phyloP scores from a whole-genome alignment of 2,113 vertebrate species.

The Atrichornis clamosus region DNA sequence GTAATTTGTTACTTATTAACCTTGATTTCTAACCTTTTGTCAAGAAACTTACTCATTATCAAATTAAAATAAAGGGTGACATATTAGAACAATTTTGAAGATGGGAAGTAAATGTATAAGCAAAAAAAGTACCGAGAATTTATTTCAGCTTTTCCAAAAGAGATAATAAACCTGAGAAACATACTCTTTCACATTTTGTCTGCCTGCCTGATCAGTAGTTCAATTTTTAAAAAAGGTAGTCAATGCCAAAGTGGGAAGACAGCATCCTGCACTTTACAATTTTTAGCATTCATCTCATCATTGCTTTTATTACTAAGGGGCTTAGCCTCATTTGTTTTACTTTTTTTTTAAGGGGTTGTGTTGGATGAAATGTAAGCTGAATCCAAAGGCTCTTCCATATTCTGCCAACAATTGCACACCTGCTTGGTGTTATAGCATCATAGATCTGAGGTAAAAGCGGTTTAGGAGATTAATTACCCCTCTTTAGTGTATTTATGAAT shows the following conservation, averaged over 20 bases:
- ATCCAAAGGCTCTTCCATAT: background rate
- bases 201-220: background rate
- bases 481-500: background rate
- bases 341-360: background rate
- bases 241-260: background rate
- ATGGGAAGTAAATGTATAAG: background rate
- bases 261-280: background rate
- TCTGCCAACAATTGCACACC: background rate
- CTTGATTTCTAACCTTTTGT: constrained; percentile 46
- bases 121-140: background rate
- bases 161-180: background rate
- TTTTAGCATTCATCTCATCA: background rate
- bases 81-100: background rate
- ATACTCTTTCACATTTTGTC: background rate
- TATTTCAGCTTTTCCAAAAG: background rate
- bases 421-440: background rate
- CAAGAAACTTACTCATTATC: constrained; percentile 15
- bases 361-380: background rate
- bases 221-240: background rate
- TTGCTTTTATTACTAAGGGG: background rate
- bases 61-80: background rate
- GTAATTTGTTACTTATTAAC: constrained; percentile 64
- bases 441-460: background rate
- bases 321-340: background rate
- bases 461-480: background rate